phyloP scores from a whole-genome alignment of 1,140 invertebrate genomes.

The Tribolium castaneum region DNA sequence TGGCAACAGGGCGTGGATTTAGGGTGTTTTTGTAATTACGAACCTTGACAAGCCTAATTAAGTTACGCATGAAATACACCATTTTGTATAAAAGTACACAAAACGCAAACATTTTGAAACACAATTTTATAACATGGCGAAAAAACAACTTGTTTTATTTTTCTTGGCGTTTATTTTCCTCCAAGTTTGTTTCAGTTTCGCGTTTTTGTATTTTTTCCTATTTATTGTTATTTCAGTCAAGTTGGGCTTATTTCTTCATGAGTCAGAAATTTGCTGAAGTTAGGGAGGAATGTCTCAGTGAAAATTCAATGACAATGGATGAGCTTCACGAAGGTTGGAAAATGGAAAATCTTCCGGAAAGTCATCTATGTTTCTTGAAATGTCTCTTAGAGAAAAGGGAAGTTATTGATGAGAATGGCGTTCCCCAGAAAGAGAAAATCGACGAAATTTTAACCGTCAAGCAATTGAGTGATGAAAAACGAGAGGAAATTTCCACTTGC shows the following conservation, averaged over 20 bases:
- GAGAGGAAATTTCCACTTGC: not conserved
- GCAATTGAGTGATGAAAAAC: not conserved
- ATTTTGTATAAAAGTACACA: too few relatives aligned
- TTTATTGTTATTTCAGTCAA: not conserved
- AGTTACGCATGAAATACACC: too few relatives aligned
- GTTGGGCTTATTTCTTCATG: not conserved
- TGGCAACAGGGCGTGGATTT: not conserved
- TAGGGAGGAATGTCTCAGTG: not conserved
- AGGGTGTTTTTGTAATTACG: too few relatives aligned
- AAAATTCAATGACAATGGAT: not conserved
- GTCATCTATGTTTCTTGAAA: not conserved
- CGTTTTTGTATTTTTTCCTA: not conserved
- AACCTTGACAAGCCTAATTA: too few relatives aligned
- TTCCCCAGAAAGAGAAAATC: constrained; percentile 14
- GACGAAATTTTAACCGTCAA: not conserved
- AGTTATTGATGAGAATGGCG: not conserved
- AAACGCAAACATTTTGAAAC: too few relatives aligned
- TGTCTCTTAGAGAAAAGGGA: not conserved
- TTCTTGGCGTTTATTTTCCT: too few relatives aligned
- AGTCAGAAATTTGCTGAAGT: not conserved
- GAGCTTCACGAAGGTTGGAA: not conserved
- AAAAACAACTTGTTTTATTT: too few relatives aligned
- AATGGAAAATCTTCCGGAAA: not conserved
- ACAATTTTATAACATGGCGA: too few relatives aligned
- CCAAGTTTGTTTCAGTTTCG: too few relatives aligned